Conservation (phyloP, 2,797 vertebrate species). For the Enteromius thamalakanensis region DNA sequence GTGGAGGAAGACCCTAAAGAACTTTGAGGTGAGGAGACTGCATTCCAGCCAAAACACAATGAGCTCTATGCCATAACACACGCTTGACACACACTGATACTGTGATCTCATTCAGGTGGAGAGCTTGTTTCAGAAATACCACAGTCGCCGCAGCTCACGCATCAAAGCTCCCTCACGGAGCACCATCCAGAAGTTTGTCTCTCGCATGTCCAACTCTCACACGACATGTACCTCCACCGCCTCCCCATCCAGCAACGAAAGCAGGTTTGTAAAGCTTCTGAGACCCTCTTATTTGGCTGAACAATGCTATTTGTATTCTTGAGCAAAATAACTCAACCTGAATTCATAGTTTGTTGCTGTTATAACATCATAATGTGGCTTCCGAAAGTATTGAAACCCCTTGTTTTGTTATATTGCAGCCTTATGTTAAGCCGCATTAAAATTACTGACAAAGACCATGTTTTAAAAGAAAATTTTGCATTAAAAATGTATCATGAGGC, state of each 20-base stretch:
- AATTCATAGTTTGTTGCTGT: neutral
- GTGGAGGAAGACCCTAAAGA: slow-evolving; percentile 90
- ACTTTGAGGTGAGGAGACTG: slow-evolving; percentile 84
- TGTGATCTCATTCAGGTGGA: slow-evolving; percentile 78
- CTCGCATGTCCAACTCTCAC: slow-evolving; percentile 90
- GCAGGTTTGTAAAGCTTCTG: slow-evolving; percentile 75
- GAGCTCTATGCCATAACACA: neutral
- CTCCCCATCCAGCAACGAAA: slow-evolving; percentile 87
- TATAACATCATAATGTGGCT: neutral
- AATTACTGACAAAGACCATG: no score
- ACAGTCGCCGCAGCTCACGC: slow-evolving; percentile 88
- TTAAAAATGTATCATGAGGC: no score
- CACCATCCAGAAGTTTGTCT: slow-evolving; percentile 94
- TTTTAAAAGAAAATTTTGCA: no score
- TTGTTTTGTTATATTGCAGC: neutral
- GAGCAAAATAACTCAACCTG: neutral
- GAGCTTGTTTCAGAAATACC: slow-evolving; percentile 93
- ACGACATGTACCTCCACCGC: slow-evolving; percentile 84
- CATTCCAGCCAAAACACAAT: neutral
- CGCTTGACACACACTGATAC: neutral
- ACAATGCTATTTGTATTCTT: neutral
- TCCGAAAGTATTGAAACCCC: neutral
- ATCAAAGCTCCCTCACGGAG: slow-evolving; percentile 92
- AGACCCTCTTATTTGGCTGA: neutral
- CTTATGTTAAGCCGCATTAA: neutral